Evolutionary conservation across 2,797 vertebrate species (phyloP), one percentile per base, ranked within the genome.

Genomic region (Anas acuta): DNA sequence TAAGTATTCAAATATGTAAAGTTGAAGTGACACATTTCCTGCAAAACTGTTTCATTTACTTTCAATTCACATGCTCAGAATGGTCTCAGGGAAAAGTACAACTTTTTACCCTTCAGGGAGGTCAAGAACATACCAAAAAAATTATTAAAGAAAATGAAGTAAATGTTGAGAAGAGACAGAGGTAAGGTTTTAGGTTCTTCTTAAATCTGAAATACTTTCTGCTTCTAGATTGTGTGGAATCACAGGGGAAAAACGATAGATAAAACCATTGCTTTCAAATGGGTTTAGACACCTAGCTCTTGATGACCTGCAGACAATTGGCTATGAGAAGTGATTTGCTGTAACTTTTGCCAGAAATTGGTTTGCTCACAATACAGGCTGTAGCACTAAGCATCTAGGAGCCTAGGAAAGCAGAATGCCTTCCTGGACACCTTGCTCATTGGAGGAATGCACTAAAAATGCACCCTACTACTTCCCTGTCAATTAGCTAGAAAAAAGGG

Each of bases 1-100:
- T 25, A 4, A 79, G 0, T 53, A 25, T 17, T 66, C 13, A 53
- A 70, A 37, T 77, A 37, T 0, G 0, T 37, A 70, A 84, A 62
- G 71, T 5, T 22, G 22, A 77, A 83, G 49, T 64, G 7, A 30
- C 22, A 25, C 0, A 0, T 78, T 90, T 84, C 25, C 43, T 84
- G 65, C 18, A 30, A 49, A 86, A 39, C 18, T n/a, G 20, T 77
- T 87, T 85, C 19, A 33, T 64, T 69, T 65, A 9, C 23, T 88
- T 49, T 35, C 74, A 65, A 61, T 32, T 43, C 13, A n/a, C 13
- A 12, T 0, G 1, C 11, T 81, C 41, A 61, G 37, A 57, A 5
- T 23, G 12, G 7, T 47, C n/a, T 83, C 39, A n/a, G 30, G 23
- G 23, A 80, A 87, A 85, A 81, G 25, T 19, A 6, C 3, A 20